These are phyloP conservation scores for Amphiprion percula DNA, from an alignment of 2,113 vertebrate genomes.

Conservation along the genomic window DNA sequence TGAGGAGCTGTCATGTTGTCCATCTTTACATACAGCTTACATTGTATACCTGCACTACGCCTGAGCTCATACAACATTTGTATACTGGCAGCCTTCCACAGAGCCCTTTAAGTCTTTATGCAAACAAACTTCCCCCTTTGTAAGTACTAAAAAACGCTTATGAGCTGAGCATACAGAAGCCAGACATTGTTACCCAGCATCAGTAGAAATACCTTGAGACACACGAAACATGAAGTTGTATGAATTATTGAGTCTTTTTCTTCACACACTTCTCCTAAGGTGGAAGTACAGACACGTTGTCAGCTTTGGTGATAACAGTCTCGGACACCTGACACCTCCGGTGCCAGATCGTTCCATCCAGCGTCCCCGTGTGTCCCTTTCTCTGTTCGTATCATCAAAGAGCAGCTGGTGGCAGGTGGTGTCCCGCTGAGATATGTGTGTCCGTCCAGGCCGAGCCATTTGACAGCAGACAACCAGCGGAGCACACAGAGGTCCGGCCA, in stretches of 20 bases:
- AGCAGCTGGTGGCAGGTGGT: conserved; percentile 68
- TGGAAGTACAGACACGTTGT: conserved; percentile 42
- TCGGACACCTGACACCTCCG: conserved; percentile 60
- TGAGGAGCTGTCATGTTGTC: conserved; percentile 1
- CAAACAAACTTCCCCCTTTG: conserved; percentile 3
- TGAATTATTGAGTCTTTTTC: conserved; percentile 49
- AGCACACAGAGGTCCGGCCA: conserved; percentile 35
- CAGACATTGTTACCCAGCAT: conserved; percentile 16
- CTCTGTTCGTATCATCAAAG: conserved; percentile 64
- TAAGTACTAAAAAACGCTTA: conserved; percentile 9
- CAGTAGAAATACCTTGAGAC: conserved; percentile 8
- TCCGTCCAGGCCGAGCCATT: conserved; percentile 51
- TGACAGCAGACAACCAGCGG: conserved; percentile 55
- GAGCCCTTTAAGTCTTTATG: neutral
- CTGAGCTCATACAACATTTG: conserved; percentile 2
- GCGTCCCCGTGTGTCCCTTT: conserved; percentile 28
- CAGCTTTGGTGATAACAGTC: conserved; percentile 62
- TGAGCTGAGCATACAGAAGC: conserved; percentile 6
- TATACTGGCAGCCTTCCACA: conserved; percentile 16
- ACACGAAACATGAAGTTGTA: conserved; percentile 6
- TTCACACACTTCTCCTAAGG: conserved; percentile 52
- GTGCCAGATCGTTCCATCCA: conserved; percentile 37
- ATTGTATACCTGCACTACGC: neutral
- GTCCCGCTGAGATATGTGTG: conserved; percentile 49
- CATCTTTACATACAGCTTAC: conserved; percentile 1